Conservation (phyloP, 1,140 invertebrate genomes). For the Cyphomyrmex costatus region DNA sequence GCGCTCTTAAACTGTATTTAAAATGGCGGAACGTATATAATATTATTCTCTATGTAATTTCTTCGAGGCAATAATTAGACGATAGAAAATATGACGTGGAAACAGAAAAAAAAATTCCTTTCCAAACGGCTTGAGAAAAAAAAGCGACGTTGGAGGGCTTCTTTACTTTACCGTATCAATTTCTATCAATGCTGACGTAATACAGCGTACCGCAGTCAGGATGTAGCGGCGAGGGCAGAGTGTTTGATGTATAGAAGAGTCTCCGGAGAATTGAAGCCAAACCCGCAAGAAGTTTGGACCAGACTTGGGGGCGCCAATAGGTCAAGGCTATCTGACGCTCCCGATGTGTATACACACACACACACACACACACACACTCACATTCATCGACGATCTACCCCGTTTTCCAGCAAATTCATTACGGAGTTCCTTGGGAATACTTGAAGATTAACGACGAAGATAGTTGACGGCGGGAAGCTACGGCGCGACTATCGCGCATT, state of each 20-base stretch:
- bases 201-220: slow-evolving; percentile 31
- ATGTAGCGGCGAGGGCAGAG: slow-evolving; percentile 36
- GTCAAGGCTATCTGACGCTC: slow-evolving; percentile 71
- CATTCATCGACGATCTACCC: slow-evolving; percentile 30
- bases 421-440: slow-evolving; percentile 55
- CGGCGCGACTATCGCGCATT: slow-evolving; percentile 30
- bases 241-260: slow-evolving; percentile 61
- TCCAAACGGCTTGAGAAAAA: not conserved
- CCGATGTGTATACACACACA: slow-evolving; percentile 52
- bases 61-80: not conserved
- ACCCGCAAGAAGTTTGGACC: slow-evolving; percentile 71
- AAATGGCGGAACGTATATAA: not conserved
- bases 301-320: slow-evolving; percentile 71
- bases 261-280: slow-evolving; percentile 64
- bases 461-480: slow-evolving; percentile 20
- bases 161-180: slow-evolving; percentile 47
- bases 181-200: slow-evolving; percentile 57
- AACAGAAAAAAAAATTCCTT: not conserved
- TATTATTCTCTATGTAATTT: not conserved
- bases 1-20: not conserved
- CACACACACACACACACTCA: no score
- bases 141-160: not conserved
- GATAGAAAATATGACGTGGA: not conserved
- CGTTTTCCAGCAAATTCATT: slow-evolving; percentile 61
- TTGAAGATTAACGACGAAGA: slow-evolving; percentile 61